Evolutionary conservation across 30 jellyfish, hydroid and myxozoan species (phyloP).

Genomic region (Cassiopea andromeda): DNA sequence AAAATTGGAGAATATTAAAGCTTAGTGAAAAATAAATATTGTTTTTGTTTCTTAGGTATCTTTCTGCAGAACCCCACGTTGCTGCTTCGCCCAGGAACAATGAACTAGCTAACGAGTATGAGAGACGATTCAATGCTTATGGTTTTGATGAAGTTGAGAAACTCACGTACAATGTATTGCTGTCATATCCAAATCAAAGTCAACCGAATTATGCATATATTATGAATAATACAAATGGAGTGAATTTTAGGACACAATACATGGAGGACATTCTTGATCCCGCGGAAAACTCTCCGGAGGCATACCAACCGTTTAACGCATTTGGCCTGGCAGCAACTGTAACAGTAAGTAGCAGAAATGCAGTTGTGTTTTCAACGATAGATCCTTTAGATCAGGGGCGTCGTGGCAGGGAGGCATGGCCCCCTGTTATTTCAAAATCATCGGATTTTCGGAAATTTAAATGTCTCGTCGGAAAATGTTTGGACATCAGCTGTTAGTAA

Average conservation of each 20-base stretch:
- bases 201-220: constrained; percentile 77
- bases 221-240: constrained; percentile 41
- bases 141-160: constrained; percentile 77
- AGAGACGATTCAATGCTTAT: constrained; percentile 69
- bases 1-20: too few species aligned
- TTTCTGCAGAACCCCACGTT: constrained; percentile 81
- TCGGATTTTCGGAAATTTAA: too few species aligned
- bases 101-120: constrained; percentile 76
- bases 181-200: constrained; percentile 74
- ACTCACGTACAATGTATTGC: constrained; percentile 67
- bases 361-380: too few species aligned
- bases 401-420: too few species aligned
- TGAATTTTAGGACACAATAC: constrained; percentile 69
- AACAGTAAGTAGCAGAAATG: constrained; percentile 51
- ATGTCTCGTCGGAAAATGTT: too few species aligned
- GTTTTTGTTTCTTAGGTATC: constrained; percentile 43
- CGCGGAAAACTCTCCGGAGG: constrained; percentile 52
- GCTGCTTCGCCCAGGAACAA: constrained; percentile 85
- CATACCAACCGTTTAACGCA: constrained; percentile 89
- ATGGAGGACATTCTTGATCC: constrained; percentile 70
- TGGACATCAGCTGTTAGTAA: too few species aligned
- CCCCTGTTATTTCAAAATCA: too few species aligned
- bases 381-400: too few species aligned
- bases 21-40: too few species aligned
- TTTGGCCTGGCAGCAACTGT: constrained; percentile 84